Evolutionary conservation across 1,140 invertebrate genomes (phyloP).

Genomic region (Drosophila trapezifrons): DNA sequence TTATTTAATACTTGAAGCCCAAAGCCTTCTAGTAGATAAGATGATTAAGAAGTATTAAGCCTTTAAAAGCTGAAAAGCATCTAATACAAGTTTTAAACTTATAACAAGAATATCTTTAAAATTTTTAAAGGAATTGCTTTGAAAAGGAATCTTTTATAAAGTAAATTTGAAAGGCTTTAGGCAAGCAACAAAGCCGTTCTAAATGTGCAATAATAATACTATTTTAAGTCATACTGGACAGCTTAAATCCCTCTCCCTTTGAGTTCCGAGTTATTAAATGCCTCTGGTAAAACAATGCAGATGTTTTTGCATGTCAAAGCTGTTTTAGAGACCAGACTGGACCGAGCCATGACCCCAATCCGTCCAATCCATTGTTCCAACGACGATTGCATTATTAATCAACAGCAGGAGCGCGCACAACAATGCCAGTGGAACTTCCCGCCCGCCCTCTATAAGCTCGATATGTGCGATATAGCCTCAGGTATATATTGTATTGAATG

Average conservation of each 20-base stretch:
- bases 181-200: neutral
- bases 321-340: slow-evolving; percentile 8
- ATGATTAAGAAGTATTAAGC: neutral
- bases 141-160: neutral
- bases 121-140: neutral
- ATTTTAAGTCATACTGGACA: neutral
- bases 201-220: neutral
- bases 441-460: too few species aligned
- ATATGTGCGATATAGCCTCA: slow-evolving; percentile 8
- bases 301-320: slow-evolving; percentile 22
- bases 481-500: slow-evolving; percentile 5
- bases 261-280: slow-evolving; percentile 2
- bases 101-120: neutral
- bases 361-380: slow-evolving; percentile 44
- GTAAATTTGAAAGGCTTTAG: neutral
- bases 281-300: slow-evolving; percentile 6
- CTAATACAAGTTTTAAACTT: too few species aligned
- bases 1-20: too few species aligned
- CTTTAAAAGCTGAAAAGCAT: too few species aligned
- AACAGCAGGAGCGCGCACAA: slow-evolving; percentile 36
- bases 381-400: slow-evolving; percentile 49
- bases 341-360: slow-evolving; percentile 39
- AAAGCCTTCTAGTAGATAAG: too few species aligned
- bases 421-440: slow-evolving; percentile 30
- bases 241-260: neutral